A percentile compares a stretch with the other conserved stretches of the same genome.
Evolutionary conservation across 2,797 vertebrate genomes (phyloP).

Genomic region (Mareca strepera): DNA sequence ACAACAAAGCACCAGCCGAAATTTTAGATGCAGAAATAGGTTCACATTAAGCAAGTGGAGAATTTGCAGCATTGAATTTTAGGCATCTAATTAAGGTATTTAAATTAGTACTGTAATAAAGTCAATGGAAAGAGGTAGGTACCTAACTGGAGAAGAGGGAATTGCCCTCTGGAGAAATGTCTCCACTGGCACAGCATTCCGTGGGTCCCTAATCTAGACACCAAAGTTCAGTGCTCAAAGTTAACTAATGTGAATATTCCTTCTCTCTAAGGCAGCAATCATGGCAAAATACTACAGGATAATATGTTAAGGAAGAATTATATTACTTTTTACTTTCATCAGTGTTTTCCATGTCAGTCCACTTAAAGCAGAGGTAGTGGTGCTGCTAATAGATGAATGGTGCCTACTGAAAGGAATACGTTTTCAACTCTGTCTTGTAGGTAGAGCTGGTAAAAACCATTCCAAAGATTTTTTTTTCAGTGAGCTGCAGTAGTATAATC

Average conservation of each 20-base stretch:
- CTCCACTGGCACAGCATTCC: background rate
- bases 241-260: background rate
- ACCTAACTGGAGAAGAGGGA: background rate
- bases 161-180: background rate
- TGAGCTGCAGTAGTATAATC: background rate
- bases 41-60: background rate
- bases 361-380: background rate
- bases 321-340: background rate
- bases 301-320: background rate
- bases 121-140: background rate
- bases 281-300: background rate
- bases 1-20: background rate
- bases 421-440: background rate
- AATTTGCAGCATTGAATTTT: background rate
- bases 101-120: background rate
- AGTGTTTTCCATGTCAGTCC: background rate
- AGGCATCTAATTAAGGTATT: background rate
- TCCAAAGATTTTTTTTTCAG: background rate
- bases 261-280: background rate
- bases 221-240: background rate
- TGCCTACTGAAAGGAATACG: background rate
- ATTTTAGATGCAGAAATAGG: background rate
- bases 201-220: background rate
- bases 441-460: background rate
- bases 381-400: background rate